Conservation (phyloP, 2,888 invertebrate species). For the Saturnia pavonia region DNA sequence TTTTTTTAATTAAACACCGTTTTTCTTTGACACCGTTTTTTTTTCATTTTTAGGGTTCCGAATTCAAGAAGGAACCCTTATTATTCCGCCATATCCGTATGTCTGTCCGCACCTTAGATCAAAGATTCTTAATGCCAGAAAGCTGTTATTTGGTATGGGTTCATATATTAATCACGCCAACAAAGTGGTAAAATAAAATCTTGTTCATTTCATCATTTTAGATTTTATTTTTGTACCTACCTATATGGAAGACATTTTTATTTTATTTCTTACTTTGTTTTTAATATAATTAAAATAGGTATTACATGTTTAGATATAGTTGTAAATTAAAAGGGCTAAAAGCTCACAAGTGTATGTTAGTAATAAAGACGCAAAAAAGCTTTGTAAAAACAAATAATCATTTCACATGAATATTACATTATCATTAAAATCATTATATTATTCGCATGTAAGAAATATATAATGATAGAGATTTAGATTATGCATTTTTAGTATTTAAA, state of each 20-base stretch:
- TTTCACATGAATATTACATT: not conserved
- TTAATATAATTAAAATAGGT: not conserved
- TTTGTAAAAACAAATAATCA: constrained; percentile 1
- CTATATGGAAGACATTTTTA: no score
- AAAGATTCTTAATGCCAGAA: no score
- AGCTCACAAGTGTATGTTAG: constrained; percentile 14
- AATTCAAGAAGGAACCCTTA: no score
- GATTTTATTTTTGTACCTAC: no score
- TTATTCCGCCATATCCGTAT: no score
- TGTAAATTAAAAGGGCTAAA: constrained; percentile 14
- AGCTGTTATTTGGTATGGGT: no score
- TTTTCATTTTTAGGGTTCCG: not conserved
- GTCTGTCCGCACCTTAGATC: no score
- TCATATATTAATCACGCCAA: no score
- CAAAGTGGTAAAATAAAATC: no score
- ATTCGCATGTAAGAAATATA: not conserved
- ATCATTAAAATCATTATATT: not conserved
- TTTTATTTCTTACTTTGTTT: not conserved
- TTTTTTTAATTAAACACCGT: not conserved
- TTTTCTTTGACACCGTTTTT: not conserved
- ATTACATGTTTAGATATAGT: constrained; percentile 7
- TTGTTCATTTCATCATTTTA: no score
- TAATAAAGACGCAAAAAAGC: constrained; percentile 15
- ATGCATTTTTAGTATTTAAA: not conserved
- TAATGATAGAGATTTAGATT: not conserved